Evolutionary conservation across 2,888 invertebrate genomes (phyloP).

Genomic region (Tricholauxania praeusta): DNA sequence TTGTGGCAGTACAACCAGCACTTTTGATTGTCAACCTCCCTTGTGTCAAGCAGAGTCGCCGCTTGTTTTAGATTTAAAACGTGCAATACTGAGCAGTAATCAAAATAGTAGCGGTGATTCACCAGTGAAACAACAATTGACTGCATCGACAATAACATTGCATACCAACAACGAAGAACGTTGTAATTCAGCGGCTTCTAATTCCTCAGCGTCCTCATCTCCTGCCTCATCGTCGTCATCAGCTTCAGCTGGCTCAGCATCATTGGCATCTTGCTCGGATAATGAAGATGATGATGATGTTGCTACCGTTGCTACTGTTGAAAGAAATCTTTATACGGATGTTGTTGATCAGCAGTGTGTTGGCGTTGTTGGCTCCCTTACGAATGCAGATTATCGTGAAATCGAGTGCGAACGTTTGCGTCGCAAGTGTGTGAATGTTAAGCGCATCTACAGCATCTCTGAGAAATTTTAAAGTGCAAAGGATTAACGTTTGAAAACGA

Average conservation of each 20-base stretch:
- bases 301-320: slow-evolving; percentile 29
- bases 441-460: slow-evolving; percentile 67
- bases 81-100: slow-evolving; percentile 57
- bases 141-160: slow-evolving; percentile 16
- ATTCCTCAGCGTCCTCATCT: slow-evolving; percentile 32
- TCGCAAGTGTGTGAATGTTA: slow-evolving; percentile 65
- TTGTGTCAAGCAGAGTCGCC: slow-evolving; percentile 53
- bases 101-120: slow-evolving; percentile 42
- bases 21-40: slow-evolving; percentile 58
- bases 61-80: slow-evolving; percentile 59
- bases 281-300: slow-evolving; percentile 48
- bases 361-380: slow-evolving; percentile 39
- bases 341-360: slow-evolving; percentile 40
- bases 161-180: slow-evolving; percentile 21
- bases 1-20: slow-evolving; percentile 47
- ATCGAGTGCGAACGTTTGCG: slow-evolving; percentile 65
- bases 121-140: slow-evolving; percentile 27
- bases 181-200: slow-evolving; percentile 8
- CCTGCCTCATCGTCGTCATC: slow-evolving; percentile 42
- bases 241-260: slow-evolving; percentile 49
- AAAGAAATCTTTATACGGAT: slow-evolving; percentile 35
- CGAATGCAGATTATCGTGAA: slow-evolving; percentile 64
- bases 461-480: slow-evolving; percentile 61
- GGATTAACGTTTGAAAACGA: too few species aligned
- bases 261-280: slow-evolving; percentile 46